These are phyloP conservation scores for Lumbricus terrestris DNA, from an alignment of 2,888 invertebrate genomes.

Conservation along the genomic window DNA sequence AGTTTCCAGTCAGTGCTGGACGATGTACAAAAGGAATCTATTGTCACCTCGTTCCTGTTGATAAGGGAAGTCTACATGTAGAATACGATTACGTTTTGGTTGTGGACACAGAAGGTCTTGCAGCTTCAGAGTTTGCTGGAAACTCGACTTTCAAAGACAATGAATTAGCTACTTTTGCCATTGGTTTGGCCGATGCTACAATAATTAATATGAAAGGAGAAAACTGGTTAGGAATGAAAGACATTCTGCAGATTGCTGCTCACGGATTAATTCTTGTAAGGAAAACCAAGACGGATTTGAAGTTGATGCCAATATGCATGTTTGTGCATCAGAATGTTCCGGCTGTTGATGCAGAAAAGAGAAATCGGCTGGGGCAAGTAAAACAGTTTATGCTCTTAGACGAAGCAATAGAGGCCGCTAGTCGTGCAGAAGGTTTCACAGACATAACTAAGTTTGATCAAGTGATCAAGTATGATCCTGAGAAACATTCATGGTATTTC, in stretches of 20 bases:
- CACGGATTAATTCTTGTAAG: too few relatives aligned
- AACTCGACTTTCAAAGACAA: background rate
- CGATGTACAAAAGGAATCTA: too few relatives aligned
- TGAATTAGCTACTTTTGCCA: background rate
- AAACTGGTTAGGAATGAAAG: background rate
- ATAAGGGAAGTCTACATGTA: background rate
- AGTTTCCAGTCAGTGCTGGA: background rate
- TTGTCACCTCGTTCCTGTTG: background rate
- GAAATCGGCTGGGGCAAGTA: background rate
- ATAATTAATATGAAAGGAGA: background rate
- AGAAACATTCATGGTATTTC: background rate
- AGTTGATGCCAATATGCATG: background rate
- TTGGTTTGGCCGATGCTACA: background rate
- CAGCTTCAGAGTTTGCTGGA: background rate
- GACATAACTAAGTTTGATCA: background rate
- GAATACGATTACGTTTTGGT: background rate
- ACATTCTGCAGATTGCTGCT: background rate
- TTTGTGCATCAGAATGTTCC: background rate
- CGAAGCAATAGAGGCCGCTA: background rate
- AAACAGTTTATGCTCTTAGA: background rate
- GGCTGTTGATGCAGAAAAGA: background rate
- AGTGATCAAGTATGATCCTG: background rate
- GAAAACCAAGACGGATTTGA: background rate
- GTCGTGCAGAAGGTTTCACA: background rate
- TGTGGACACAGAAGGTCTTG: background rate